Percentiles rank a stretch among this genome's conserved stretches.
phyloP scores from a whole-genome alignment of 2,797 vertebrate genomes.

The Xerus rutilus region DNA sequence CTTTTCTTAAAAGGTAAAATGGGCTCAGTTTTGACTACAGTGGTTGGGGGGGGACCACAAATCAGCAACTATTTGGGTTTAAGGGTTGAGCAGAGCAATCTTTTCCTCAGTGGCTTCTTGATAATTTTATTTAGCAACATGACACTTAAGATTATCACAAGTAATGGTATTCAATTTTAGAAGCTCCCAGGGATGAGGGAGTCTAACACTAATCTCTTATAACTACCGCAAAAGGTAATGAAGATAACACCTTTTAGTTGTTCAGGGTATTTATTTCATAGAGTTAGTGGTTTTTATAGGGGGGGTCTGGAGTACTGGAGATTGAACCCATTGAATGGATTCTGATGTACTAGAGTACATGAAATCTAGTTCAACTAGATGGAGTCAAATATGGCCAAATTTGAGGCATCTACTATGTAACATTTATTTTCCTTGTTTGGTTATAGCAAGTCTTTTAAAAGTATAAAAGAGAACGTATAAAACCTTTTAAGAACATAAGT shows the following conservation, averaged over 20 bases:
- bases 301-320: no score
- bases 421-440: background rate
- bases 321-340: background rate
- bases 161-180: slow-evolving; percentile 29
- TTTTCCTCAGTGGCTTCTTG: background rate
- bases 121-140: slow-evolving; percentile 21
- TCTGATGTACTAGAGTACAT: background rate
- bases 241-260: slow-evolving; percentile 20
- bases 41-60: slow-evolving; percentile 6
- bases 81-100: background rate
- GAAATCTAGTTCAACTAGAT: background rate
- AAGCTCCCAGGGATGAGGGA: background rate
- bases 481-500: background rate
- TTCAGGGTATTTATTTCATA: slow-evolving; percentile 31
- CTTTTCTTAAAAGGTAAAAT: slow-evolving; percentile 41
- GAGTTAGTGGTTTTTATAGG: background rate
- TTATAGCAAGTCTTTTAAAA: slow-evolving; percentile 37
- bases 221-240: background rate
- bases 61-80: background rate
- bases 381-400: background rate
- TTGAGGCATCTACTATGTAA: background rate
- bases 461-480: background rate
- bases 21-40: background rate
- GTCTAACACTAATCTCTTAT: background rate
- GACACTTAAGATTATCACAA: slow-evolving; percentile 33